Percentiles rank a stretch among this genome's conserved stretches.
phyloP scores from a whole-genome alignment of 2,888 invertebrate genomes.

The Dusona sp. region DNA sequence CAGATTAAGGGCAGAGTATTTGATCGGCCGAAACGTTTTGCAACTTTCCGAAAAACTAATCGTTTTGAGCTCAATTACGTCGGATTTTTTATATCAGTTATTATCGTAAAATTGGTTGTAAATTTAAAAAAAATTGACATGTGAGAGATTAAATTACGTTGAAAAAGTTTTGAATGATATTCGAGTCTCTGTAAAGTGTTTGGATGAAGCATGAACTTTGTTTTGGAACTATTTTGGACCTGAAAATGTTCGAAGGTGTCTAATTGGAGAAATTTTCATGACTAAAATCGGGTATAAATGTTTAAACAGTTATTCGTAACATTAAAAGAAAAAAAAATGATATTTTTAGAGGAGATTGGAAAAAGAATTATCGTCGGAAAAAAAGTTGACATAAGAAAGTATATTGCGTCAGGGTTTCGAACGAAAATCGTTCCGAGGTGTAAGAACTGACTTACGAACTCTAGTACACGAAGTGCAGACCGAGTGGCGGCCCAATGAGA shows the following conservation, averaged over 20 bases:
- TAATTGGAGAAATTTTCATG: neutral
- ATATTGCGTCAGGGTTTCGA: slow-evolving; percentile 11
- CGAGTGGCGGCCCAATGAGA: slow-evolving; percentile 20
- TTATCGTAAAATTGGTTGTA: no score
- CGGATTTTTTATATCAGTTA: no score
- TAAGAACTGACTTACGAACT: slow-evolving; percentile 40
- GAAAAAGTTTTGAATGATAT: neutral
- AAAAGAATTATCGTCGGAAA: slow-evolving; percentile 3
- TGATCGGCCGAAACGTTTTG: neutral
- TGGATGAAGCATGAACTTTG: neutral
- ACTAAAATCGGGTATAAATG: neutral
- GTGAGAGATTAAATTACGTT: no score
- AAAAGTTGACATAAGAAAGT: slow-evolving; percentile 8
- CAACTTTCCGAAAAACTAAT: neutral
- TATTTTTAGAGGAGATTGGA: slow-evolving; percentile 11
- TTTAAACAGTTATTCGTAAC: neutral
- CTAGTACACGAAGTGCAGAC: slow-evolving; percentile 20
- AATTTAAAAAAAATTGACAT: neutral
- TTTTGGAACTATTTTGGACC: neutral
- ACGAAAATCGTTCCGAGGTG: neutral
- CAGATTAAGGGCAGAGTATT: neutral
- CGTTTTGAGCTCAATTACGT: neutral
- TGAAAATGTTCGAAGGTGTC: neutral
- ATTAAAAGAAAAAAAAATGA: neutral
- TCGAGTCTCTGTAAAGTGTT: neutral